Percentiles rank a stretch among this genome's conserved stretches.
phyloP scores from a whole-genome alignment of 2,888 invertebrate species.

The Cataglyphis livida region DNA sequence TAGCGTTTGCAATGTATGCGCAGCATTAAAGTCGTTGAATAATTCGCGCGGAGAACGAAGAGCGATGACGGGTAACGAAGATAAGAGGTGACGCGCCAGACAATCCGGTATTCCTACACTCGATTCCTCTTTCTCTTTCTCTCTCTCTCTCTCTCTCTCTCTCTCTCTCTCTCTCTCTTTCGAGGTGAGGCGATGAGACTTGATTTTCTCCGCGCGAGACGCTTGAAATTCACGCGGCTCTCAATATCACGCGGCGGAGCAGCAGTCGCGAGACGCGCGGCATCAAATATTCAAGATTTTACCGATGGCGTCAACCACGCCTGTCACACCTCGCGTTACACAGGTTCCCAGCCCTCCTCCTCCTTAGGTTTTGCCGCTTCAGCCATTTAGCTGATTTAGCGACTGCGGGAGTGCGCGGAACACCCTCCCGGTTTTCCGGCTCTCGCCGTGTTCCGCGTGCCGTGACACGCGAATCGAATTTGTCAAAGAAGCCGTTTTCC shows the following conservation, averaged over 20 bases:
- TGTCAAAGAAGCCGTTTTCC: constrained; percentile 80
- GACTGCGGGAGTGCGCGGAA: constrained; percentile 71
- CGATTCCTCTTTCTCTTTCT: constrained; percentile 50
- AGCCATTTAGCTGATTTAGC: constrained; percentile 80
- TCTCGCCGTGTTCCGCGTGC: constrained; percentile 79
- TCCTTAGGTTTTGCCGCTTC: constrained; percentile 57
- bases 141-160: neutral
- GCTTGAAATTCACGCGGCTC: constrained; percentile 57
- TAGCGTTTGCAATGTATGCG: constrained; percentile 33
- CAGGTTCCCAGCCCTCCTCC: constrained; percentile 64
- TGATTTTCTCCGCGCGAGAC: constrained; percentile 38
- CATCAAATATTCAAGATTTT: constrained; percentile 78
- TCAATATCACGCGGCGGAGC: constrained; percentile 49
- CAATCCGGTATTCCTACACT: constrained; percentile 53
- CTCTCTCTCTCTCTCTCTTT: neutral
- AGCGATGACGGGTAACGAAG: constrained; percentile 65
- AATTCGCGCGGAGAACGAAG: constrained; percentile 61
- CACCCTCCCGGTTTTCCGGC: constrained; percentile 79
- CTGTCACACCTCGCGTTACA: constrained; percentile 78
- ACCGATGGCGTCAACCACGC: constrained; percentile 76
- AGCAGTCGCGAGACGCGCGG: constrained; percentile 56
- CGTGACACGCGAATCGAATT: constrained; percentile 84
- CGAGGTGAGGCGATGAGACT: constrained; percentile 56
- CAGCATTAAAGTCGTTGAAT: constrained; percentile 58
- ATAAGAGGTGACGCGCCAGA: constrained; percentile 47